Percentiles rank a stretch among this genome's conserved stretches.
Conservation (phyloP, 2,797 vertebrate genomes). For the Xenopus petersii region DNA sequence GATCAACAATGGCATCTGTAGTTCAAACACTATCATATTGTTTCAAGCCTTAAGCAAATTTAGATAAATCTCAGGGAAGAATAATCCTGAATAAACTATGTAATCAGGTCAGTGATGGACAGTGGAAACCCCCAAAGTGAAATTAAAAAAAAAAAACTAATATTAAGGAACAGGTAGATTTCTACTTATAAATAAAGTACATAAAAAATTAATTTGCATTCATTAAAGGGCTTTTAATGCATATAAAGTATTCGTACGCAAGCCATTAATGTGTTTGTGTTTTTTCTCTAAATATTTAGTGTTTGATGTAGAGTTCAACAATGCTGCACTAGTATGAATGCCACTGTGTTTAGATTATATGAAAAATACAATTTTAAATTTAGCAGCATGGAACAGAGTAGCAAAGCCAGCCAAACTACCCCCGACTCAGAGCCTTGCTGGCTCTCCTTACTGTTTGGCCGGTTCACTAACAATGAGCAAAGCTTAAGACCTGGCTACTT, state of each 20-base stretch:
- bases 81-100: slow-evolving; percentile 43
- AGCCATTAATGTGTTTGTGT: too few relatives aligned
- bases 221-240: too few relatives aligned
- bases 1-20: slow-evolving; percentile 25
- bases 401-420: neutral
- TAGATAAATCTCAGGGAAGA: slow-evolving; percentile 27
- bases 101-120: slow-evolving; percentile 33
- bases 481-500: neutral
- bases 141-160: too few relatives aligned
- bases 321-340: too few relatives aligned
- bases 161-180: too few relatives aligned
- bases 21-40: slow-evolving; percentile 37
- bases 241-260: too few relatives aligned
- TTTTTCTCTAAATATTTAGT: too few relatives aligned
- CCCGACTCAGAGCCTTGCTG: neutral
- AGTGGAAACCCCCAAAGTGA: too few relatives aligned
- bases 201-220: too few relatives aligned
- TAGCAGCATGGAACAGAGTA: neutral
- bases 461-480: neutral
- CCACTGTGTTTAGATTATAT: too few relatives aligned
- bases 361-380: neutral
- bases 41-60: slow-evolving; percentile 39
- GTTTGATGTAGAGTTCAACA: too few relatives aligned
- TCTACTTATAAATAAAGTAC: too few relatives aligned
- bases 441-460: neutral